Percentiles rank a stretch among this genome's conserved stretches.
phyloP scores from a whole-genome alignment of 1,140 invertebrate species.

The Oryzaephilus surinamensis region DNA sequence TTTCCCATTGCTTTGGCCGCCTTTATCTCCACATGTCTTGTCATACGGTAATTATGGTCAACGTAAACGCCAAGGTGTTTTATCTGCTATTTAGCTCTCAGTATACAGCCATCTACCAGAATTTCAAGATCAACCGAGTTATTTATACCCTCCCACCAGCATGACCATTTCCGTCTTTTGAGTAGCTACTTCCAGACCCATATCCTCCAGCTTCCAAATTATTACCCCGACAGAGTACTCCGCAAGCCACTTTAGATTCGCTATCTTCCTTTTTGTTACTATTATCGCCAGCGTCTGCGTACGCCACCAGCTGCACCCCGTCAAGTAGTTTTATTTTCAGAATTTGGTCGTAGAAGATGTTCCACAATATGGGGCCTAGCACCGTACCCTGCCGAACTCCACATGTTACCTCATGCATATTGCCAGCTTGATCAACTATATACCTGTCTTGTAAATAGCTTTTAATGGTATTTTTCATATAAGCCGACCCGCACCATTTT shows the following conservation, averaged over 20 bases:
- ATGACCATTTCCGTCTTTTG: slow-evolving; percentile 20
- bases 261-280: slow-evolving; percentile 6
- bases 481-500: background rate
- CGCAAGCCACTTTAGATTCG: too few relatives aligned
- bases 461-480: slow-evolving; percentile 12
- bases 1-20: slow-evolving; percentile 11
- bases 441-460: slow-evolving; percentile 15
- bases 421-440: slow-evolving; percentile 2
- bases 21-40: slow-evolving; percentile 10
- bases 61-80: slow-evolving; percentile 19
- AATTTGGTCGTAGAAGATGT: slow-evolving; percentile 33
- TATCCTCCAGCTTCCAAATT: slow-evolving; percentile 9
- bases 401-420: slow-evolving; percentile 16
- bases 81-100: slow-evolving; percentile 7
- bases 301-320: slow-evolving; percentile 12
- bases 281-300: slow-evolving; percentile 8
- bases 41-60: slow-evolving; percentile 11
- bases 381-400: too few relatives aligned
- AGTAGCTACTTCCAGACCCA: slow-evolving; percentile 16
- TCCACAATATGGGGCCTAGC: slow-evolving; percentile 35
- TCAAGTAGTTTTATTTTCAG: slow-evolving; percentile 19
- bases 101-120: background rate
- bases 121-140: background rate
- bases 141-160: slow-evolving; percentile 5
- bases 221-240: slow-evolving; percentile 8